Conservation (phyloP, 2,888 invertebrate genomes). For the Ophion ellenae region DNA sequence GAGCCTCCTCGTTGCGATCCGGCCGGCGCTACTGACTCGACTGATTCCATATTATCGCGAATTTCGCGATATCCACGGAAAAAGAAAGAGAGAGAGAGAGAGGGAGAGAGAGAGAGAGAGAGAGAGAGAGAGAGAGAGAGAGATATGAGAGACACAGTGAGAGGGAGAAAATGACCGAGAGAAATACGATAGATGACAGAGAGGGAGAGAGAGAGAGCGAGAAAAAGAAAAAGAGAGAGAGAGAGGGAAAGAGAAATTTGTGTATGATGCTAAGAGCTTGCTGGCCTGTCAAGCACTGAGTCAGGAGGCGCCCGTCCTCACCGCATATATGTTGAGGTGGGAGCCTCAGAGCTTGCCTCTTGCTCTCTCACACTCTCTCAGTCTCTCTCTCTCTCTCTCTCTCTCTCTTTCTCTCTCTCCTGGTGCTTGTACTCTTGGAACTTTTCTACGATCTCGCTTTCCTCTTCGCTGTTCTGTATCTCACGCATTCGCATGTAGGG, state of each 20-base stretch:
- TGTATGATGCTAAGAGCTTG: constrained; percentile 82
- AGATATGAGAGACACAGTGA: constrained; percentile 52
- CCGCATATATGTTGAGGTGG: constrained; percentile 82
- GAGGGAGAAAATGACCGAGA: constrained; percentile 61
- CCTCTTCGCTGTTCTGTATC: constrained; percentile 71
- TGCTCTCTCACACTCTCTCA: constrained; percentile 68
- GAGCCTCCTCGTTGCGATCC: constrained; percentile 55
- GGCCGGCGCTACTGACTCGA: constrained; percentile 53
- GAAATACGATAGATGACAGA: constrained; percentile 67
- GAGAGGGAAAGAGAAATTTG: constrained; percentile 67
- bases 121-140: constrained; percentile 44
- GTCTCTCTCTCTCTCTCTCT: constrained; percentile 74
- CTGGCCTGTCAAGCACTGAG: constrained; percentile 83
- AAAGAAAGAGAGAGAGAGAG: constrained; percentile 51
- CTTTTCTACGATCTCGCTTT: constrained; percentile 58
- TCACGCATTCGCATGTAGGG: constrained; percentile 76
- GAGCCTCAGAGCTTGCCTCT: constrained; percentile 71
- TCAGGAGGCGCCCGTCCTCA: constrained; percentile 82
- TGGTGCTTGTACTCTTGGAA: constrained; percentile 32
- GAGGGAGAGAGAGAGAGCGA: constrained; percentile 68
- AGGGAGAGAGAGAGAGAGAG: constrained; percentile 60
- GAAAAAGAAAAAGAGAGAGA: constrained; percentile 66
- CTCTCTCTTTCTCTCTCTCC: constrained; percentile 67
- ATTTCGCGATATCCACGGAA: constrained; percentile 54
- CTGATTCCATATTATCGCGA: constrained; percentile 57